phyloP scores from a whole-genome alignment of 2,888 invertebrate species.

The Synanthedon andrenaeformis region DNA sequence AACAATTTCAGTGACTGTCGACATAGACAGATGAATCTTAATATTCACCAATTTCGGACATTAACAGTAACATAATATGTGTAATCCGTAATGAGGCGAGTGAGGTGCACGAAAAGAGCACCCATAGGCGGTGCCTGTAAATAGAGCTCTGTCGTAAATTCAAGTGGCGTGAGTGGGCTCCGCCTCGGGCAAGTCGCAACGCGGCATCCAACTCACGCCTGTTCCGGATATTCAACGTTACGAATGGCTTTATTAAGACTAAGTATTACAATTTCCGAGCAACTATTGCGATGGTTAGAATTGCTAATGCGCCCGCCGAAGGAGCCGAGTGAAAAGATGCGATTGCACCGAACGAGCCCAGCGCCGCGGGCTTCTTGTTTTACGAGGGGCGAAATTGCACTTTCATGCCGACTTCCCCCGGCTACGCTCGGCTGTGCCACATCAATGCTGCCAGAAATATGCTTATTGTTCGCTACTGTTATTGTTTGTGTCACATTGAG shows the following conservation, averaged over 20 bases:
- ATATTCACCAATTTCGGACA: no score
- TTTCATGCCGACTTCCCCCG: constrained; percentile 36
- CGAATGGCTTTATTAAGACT: constrained; percentile 66
- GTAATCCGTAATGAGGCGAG: not conserved
- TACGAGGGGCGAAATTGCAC: constrained; percentile 57
- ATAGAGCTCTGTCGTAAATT: constrained; percentile 39
- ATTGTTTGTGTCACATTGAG: constrained; percentile 2
- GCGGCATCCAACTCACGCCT: constrained; percentile 31
- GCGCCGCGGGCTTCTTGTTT: constrained; percentile 36
- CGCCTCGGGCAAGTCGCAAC: constrained; percentile 36
- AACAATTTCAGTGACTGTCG: no score
- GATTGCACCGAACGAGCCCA: constrained; percentile 34
- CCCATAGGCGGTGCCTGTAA: not conserved
- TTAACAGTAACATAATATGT: not conserved
- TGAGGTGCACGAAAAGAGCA: not conserved
- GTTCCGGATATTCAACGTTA: constrained; percentile 56
- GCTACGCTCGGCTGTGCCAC: constrained; percentile 35
- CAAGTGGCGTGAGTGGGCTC: constrained; percentile 22
- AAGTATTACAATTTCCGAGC: constrained; percentile 62
- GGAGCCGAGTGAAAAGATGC: constrained; percentile 55
- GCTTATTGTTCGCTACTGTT: constrained; percentile 1
- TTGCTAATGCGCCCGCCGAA: constrained; percentile 51
- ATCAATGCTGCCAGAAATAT: constrained; percentile 6
- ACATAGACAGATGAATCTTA: no score
- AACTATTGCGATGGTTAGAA: constrained; percentile 57